Percentiles rank a stretch among this genome's conserved stretches.
phyloP scores from a whole-genome alignment of 2,113 vertebrate genomes.

The Caranx melampygus region DNA sequence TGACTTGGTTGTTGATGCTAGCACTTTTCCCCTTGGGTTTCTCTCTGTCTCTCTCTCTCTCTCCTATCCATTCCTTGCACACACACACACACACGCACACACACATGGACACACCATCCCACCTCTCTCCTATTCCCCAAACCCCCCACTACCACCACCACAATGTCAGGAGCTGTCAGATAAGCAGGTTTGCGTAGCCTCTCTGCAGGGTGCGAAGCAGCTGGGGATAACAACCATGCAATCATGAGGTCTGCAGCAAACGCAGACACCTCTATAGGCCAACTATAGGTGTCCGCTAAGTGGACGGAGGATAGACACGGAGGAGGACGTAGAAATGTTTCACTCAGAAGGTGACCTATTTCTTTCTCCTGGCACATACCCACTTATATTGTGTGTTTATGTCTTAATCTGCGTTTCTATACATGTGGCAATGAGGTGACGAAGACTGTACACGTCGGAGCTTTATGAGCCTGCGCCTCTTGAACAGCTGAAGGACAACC shows the following conservation, averaged over 20 bases:
- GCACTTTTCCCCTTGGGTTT: constrained; percentile 75
- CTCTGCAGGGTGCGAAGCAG: constrained; percentile 72
- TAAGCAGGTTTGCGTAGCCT: constrained; percentile 79
- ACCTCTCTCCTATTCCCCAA: constrained; percentile 48
- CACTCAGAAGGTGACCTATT: constrained; percentile 73
- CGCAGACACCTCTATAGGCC: constrained; percentile 53
- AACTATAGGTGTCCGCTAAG: constrained; percentile 49
- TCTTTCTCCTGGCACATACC: constrained; percentile 31
- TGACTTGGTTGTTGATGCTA: constrained; percentile 84
- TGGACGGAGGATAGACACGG: constrained; percentile 35
- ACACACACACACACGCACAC: constrained; percentile 9
- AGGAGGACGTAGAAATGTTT: constrained; percentile 50
- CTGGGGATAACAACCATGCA: constrained; percentile 75
- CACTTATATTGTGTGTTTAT: constrained; percentile 44
- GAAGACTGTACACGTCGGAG: constrained; percentile 46
- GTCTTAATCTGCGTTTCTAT: constrained; percentile 62
- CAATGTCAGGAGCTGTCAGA: constrained; percentile 82
- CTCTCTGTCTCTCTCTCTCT: constrained; percentile 71
- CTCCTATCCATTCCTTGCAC: constrained; percentile 63
- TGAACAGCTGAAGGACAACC: constrained; percentile 80
- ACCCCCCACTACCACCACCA: constrained; percentile 48
- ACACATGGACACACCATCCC: constrained; percentile 10
- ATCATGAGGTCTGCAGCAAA: constrained; percentile 73
- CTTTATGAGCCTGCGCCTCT: constrained; percentile 65
- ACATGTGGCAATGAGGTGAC: constrained; percentile 53